Evolutionary conservation across 2,797 vertebrate genomes (phyloP).

Genomic region (Lepus townsendii): DNA sequence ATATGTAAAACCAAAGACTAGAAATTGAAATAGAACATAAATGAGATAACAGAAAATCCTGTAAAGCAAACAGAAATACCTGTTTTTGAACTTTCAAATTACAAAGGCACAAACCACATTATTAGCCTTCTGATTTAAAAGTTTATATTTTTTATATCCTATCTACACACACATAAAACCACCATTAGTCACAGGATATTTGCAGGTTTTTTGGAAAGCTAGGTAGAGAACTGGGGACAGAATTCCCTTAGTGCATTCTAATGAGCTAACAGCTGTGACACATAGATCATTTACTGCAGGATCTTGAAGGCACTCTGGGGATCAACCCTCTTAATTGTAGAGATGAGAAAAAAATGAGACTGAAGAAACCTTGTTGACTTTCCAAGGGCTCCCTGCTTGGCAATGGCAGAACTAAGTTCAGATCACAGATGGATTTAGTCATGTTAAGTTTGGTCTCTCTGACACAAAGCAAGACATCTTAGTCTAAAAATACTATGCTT

Average conservation of each 20-base stretch:
- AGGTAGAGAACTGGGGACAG: constrained; percentile 38
- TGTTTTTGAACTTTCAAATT: constrained; percentile 41
- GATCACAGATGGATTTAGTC: neutral
- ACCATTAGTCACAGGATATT: neutral
- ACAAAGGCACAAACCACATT: constrained; percentile 23
- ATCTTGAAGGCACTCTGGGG: constrained; percentile 36
- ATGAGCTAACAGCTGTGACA: constrained; percentile 56
- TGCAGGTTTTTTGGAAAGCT: constrained; percentile 10
- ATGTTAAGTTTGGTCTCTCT: neutral
- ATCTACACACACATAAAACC: constrained; percentile 5
- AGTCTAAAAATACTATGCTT: neutral
- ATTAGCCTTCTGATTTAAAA: constrained; percentile 56
- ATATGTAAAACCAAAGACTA: constrained; percentile 10
- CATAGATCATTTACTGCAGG: constrained; percentile 37
- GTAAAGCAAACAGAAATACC: constrained; percentile 11
- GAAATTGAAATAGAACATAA: constrained; percentile 47
- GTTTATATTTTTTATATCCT: constrained; percentile 61
- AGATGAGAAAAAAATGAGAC: constrained; percentile 33
- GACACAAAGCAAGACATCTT: neutral
- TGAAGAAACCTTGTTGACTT: constrained; percentile 46
- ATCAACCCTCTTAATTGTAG: constrained; percentile 1
- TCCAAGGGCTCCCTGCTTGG: neutral
- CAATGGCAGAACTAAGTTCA: neutral
- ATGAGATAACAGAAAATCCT: neutral
- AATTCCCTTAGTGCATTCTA: constrained; percentile 53